These are phyloP conservation scores for Enteromius mattozi DNA, from an alignment of 2,797 vertebrate species.

Conservation along the genomic window DNA sequence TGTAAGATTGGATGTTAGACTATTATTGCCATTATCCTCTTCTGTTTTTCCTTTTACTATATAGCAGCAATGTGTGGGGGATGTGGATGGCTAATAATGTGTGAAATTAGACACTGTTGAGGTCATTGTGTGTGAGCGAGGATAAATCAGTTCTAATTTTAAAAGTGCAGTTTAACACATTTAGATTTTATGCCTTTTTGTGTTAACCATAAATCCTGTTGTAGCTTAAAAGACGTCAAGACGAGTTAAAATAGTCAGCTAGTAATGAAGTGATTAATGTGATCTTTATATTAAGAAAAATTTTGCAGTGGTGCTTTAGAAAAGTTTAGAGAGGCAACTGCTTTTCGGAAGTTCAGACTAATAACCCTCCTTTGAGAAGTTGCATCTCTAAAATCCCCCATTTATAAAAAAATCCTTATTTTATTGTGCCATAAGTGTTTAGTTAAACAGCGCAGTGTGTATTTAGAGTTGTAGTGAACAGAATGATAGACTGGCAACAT, in stretches of 20 bases:
- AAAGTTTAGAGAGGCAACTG: slow-evolving; percentile 1
- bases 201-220: neutral
- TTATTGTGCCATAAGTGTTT: neutral
- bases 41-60: slow-evolving; percentile 53
- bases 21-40: neutral
- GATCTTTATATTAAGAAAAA: neutral
- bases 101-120: slow-evolving; percentile 53
- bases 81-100: slow-evolving; percentile 44
- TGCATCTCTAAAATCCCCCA: neutral
- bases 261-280: no score
- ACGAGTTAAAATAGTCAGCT: neutral
- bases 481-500: slow-evolving; percentile 68
- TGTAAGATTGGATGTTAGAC: neutral
- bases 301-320: neutral
- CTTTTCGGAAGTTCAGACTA: neutral
- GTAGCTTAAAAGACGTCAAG: neutral
- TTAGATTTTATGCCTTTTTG: neutral
- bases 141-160: slow-evolving; percentile 18
- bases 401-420: neutral
- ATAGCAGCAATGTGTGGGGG: slow-evolving; percentile 58
- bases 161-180: neutral
- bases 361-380: neutral
- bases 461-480: slow-evolving; percentile 28
- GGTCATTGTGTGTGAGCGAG: slow-evolving; percentile 19
- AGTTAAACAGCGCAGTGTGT: neutral